Conservation (phyloP, 2,113 vertebrate species). For the Crocuta crocuta region DNA sequence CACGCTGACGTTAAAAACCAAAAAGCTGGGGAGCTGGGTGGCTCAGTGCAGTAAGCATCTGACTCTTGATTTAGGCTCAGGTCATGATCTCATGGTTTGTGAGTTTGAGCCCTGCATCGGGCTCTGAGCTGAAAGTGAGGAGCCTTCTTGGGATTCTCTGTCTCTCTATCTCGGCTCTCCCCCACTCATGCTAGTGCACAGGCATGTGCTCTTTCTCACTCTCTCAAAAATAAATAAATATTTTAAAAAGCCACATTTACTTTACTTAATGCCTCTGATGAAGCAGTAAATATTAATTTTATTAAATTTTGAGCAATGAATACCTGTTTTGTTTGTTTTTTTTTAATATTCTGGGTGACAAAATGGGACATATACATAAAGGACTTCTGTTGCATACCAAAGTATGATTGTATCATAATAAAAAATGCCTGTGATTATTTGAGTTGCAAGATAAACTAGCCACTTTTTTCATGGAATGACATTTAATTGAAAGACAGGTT, state of each 20-base stretch:
- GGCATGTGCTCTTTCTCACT: too few relatives aligned
- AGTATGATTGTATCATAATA: neutral
- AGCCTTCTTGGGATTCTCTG: too few relatives aligned
- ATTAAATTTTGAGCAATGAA: neutral
- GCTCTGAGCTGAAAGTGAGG: too few relatives aligned
- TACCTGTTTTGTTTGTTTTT: neutral
- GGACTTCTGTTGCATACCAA: neutral
- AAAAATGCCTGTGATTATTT: neutral
- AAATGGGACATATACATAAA: neutral
- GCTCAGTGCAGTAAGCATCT: too few relatives aligned
- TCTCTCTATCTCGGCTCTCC: too few relatives aligned
- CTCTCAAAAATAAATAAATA: too few relatives aligned
- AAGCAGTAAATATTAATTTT: neutral
- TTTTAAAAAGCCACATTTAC: neutral
- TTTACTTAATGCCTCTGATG: neutral
- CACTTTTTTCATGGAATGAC: neutral
- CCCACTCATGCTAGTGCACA: too few relatives aligned
- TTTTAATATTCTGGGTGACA: neutral
- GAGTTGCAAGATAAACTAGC: neutral
- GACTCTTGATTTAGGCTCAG: too few relatives aligned
- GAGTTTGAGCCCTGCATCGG: too few relatives aligned
- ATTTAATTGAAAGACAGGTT: neutral
- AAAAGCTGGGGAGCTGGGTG: too few relatives aligned
- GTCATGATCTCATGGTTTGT: too few relatives aligned
- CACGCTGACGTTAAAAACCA: neutral